Evolutionary conservation across 2,113 vertebrate species (phyloP).

Genomic region (Dipodomys spectabilis): DNA sequence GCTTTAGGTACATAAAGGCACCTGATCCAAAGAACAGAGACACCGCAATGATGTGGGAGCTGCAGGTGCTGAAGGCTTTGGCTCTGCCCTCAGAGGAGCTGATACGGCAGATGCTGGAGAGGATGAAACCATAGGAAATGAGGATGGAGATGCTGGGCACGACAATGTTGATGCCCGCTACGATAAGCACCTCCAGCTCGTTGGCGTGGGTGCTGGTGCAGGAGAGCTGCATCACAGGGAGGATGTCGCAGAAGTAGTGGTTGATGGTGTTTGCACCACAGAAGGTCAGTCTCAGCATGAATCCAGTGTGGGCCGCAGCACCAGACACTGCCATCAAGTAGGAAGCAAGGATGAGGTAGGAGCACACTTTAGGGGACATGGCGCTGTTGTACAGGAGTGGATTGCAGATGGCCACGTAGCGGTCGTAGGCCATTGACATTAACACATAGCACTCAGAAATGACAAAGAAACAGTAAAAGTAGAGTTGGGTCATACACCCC

Average conservation of each 20-base stretch:
- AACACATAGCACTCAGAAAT: slow-evolving; percentile 58
- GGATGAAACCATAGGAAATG: background rate
- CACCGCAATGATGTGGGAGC: slow-evolving; percentile 41
- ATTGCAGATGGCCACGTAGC: slow-evolving; percentile 63
- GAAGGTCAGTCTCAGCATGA: background rate
- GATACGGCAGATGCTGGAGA: background rate
- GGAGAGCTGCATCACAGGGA: slow-evolving; percentile 18
- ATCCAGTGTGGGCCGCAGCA: slow-evolving; percentile 7
- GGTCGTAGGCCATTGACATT: slow-evolving; percentile 61
- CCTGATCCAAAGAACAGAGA: slow-evolving; percentile 57
- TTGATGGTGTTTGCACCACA: background rate
- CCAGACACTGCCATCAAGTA: slow-evolving; percentile 3
- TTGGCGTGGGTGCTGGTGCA: background rate
- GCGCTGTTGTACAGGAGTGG: slow-evolving; percentile 21
- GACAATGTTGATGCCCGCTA: background rate
- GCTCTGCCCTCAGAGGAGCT: background rate
- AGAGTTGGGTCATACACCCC: slow-evolving; percentile 48
- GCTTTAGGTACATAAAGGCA: slow-evolving; percentile 37
- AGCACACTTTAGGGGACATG: slow-evolving; percentile 40
- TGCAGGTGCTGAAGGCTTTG: slow-evolving; percentile 51
- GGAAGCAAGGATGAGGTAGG: background rate
- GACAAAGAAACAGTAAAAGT: slow-evolving; percentile 43
- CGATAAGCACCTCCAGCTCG: background rate
- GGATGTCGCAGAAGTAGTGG: slow-evolving; percentile 62
- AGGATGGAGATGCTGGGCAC: slow-evolving; percentile 33